These are phyloP conservation scores for Phataginus tricuspis DNA, from an alignment of 2,797 vertebrate genomes.

Conservation along the genomic window DNA sequence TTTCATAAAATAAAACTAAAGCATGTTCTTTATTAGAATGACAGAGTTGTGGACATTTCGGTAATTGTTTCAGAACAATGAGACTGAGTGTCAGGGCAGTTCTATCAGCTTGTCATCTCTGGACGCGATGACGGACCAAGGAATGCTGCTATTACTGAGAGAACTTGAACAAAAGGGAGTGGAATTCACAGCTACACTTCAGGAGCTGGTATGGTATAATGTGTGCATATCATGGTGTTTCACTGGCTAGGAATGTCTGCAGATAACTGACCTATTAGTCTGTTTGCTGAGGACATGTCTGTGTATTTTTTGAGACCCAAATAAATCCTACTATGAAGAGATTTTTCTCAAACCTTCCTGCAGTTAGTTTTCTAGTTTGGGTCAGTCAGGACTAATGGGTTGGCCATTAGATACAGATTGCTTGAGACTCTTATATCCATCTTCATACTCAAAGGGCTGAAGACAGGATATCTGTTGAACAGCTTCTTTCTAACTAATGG, in stretches of 20 bases:
- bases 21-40: background rate
- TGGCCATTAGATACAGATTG: background rate
- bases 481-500: conserved; percentile 8
- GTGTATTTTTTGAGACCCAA: background rate
- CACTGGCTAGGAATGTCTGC: background rate
- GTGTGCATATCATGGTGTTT: fast-evolving
- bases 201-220: conserved; percentile 86
- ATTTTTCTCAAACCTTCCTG: background rate
- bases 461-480: background rate
- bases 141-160: conserved; percentile 89
- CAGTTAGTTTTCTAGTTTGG: background rate
- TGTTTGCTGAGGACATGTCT: background rate
- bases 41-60: background rate
- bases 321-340: background rate
- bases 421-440: background rate
- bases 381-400: background rate
- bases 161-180: conserved; percentile 86
- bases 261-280: background rate
- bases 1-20: conserved; percentile 21
- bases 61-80: conserved; percentile 33
- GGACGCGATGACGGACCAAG: conserved; percentile 89
- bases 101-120: conserved; percentile 73
- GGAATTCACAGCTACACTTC: conserved; percentile 86
- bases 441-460: background rate
- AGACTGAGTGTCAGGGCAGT: background rate